Evolutionary conservation across 2,113 vertebrate species (phyloP), one percentile per base, ranked within the genome.

Genomic region (Serilophus lunatus): DNA sequence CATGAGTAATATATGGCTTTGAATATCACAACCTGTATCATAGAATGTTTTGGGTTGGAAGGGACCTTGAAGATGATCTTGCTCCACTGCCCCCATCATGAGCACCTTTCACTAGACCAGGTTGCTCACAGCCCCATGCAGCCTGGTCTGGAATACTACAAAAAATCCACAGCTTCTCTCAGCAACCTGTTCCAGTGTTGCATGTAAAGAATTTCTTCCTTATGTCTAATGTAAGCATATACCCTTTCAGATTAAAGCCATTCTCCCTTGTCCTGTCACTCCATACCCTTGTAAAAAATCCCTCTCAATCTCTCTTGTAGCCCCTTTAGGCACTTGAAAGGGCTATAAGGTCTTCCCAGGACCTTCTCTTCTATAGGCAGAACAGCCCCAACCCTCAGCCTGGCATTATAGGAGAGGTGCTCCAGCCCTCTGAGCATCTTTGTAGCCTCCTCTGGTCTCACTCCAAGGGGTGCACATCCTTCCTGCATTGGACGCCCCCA

Each of bases 351-450:
- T n/a, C 23, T 54, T 29, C 18, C 22, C n/a, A 54, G 47, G 45
- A 29, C 7, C 35, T 63, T 63, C 1, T 0, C 40, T 24, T 20
- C 18, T n/a, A 18, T 35, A n/a, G 40, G 56, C 23, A 40, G 28
- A 47, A 38, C 28, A 40, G 12, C 13, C 38, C 10, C n/a, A 47
- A 10, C 24, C 29, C 24, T 28, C 65, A 87, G 47, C 6, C 56
- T 29, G 12, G 6, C n/a, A 6, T 3, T 9, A 20, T 8, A 53
- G 38, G 22, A 53, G n/a, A 38, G 54, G 6, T 11, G 28, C 28
- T 47, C 23, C 38, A 61, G 64, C 33, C 26, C 38, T 15, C 54
- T 28, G 23, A 61, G 38, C 23, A 51, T 16, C 56, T 78, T 6
- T 23, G 38, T 10, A 38, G 35, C 10, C 25, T 50, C 25, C 44